These are phyloP conservation scores for Yponomeuta plumbellus DNA, from an alignment of 2,888 invertebrate species.

Conservation along the genomic window DNA sequence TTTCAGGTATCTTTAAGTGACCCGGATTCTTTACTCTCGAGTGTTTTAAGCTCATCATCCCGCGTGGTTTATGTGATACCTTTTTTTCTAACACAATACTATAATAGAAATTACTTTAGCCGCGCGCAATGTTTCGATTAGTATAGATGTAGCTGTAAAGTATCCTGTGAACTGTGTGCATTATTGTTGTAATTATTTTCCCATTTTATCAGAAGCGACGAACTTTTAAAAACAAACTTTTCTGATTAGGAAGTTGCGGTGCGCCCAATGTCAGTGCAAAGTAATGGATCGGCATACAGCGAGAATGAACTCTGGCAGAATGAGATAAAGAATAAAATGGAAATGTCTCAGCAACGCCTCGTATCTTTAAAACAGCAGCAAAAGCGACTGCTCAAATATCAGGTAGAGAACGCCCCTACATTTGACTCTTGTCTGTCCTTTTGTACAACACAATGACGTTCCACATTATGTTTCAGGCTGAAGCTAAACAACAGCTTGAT, in stretches of 20 bases:
- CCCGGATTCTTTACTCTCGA: too few species aligned
- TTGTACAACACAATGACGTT: too few species aligned
- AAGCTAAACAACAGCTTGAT: constrained; percentile 69
- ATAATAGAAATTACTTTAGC: neutral
- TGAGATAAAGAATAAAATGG: constrained; percentile 78
- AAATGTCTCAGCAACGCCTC: constrained; percentile 77
- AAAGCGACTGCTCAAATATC: constrained; percentile 65
- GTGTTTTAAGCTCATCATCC: too few species aligned
- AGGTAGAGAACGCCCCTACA: constrained; percentile 35
- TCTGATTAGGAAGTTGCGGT: constrained; percentile 56
- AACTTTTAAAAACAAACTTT: neutral
- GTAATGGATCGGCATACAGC: constrained; percentile 68
- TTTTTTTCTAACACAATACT: neutral
- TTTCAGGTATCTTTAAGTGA: too few species aligned
- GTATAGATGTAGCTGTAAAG: too few species aligned
- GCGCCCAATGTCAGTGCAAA: constrained; percentile 67
- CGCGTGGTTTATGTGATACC: neutral
- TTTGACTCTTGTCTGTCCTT: too few species aligned
- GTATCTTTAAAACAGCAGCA: constrained; percentile 78
- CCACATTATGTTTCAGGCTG: constrained; percentile 43
- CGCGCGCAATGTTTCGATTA: too few species aligned
- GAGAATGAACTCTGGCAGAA: constrained; percentile 75
- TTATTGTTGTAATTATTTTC: constrained; percentile 17
- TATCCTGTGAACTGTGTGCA: constrained; percentile 11
- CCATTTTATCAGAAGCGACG: too few species aligned